Evolutionary conservation across 2,888 invertebrate species (phyloP).

Genomic region (Melolontha melolontha): DNA sequence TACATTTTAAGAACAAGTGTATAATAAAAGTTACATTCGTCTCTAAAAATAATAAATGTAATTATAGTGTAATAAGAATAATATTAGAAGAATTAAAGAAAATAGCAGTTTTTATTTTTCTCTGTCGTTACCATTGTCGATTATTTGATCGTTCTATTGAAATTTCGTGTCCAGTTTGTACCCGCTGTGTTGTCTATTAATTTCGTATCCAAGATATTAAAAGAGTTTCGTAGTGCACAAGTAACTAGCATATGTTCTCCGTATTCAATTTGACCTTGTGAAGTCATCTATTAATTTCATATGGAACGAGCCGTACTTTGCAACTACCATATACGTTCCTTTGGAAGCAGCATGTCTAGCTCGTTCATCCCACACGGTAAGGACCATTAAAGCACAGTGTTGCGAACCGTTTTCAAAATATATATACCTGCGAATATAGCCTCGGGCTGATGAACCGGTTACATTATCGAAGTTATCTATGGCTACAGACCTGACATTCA

Average conservation of each 20-base stretch:
- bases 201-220: constrained; percentile 12
- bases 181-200: constrained; percentile 14
- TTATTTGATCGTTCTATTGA: too few species aligned
- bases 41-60: too few species aligned
- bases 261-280: constrained; percentile 49
- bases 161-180: background rate
- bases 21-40: too few species aligned
- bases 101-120: too few species aligned
- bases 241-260: constrained; percentile 42
- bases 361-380: constrained; percentile 51
- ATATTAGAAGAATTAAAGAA: too few species aligned
- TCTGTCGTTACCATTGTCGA: too few species aligned
- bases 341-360: constrained; percentile 53
- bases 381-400: constrained; percentile 48
- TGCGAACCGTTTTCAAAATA: constrained; percentile 50
- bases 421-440: constrained; percentile 49
- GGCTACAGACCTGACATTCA: constrained; percentile 49
- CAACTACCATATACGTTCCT: constrained; percentile 51
- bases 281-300: constrained; percentile 52
- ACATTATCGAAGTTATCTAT: constrained; percentile 51
- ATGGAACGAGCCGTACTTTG: constrained; percentile 48
- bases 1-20: too few species aligned
- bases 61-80: too few species aligned
- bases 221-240: constrained; percentile 14
- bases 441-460: constrained; percentile 49